These are phyloP conservation scores for Drosophila formosana DNA, from an alignment of 2,888 invertebrate species.

Conservation along the genomic window DNA sequence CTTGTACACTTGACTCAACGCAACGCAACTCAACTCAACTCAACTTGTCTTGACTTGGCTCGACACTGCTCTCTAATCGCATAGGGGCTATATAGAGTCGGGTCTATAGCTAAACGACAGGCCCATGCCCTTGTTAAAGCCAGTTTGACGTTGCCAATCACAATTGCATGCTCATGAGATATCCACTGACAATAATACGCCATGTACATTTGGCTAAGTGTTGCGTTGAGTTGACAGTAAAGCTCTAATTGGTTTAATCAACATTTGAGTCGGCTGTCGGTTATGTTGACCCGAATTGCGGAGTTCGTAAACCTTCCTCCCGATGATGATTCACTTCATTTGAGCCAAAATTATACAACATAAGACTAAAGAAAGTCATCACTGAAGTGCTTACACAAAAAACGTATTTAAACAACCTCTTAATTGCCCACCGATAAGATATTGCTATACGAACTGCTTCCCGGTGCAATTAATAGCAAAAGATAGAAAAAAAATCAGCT, in stretches of 20 bases:
- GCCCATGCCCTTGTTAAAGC: conserved; percentile 69
- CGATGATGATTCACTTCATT: not conserved
- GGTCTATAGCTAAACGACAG: conserved; percentile 38
- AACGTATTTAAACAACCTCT: conserved; percentile 14
- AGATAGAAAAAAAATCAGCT: not conserved
- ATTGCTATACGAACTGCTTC: conserved; percentile 10
- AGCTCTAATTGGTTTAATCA: conserved; percentile 67
- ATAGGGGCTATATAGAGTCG: conserved; percentile 41
- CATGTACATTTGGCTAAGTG: not conserved
- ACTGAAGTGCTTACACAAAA: conserved; percentile 8
- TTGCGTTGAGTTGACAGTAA: conserved; percentile 60
- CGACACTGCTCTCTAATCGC: conserved; percentile 23
- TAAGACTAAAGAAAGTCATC: conserved; percentile 5
- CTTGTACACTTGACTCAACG: conserved; percentile 41
- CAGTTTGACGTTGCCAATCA: conserved; percentile 57
- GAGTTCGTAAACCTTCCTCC: conserved; percentile 1
- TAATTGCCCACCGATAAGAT: conserved; percentile 28
- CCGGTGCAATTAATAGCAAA: not conserved
- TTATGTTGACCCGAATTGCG: conserved; percentile 7
- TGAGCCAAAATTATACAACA: not conserved
- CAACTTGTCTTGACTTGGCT: conserved; percentile 36
- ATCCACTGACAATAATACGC: conserved; percentile 6
- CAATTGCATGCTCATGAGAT: conserved; percentile 17
- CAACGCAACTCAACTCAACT: not conserved
- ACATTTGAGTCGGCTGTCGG: conserved; percentile 28